Base-by-base conservation (phyloP, 1,140 invertebrate genomes). In the Drosophila ananassae region DNA sequence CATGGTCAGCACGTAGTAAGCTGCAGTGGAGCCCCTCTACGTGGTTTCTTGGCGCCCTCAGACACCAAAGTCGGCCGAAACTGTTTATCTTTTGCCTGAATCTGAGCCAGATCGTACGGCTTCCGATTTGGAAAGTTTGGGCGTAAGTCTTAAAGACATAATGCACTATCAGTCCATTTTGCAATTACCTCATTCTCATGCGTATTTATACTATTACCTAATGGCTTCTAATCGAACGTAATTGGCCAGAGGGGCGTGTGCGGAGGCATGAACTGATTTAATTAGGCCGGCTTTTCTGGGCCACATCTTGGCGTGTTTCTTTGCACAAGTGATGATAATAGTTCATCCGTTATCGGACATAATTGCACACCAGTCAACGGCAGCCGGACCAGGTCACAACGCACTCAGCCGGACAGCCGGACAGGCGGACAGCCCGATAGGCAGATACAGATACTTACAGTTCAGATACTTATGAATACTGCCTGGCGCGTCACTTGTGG, bases 261-360 rank as follows among this genome's bases (percentile, higher is more conserved):
- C 64, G 9, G 21, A 32, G 39, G 34, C 39, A 48, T 39, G 32
- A 13, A 50, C 51, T 48, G 25, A 69, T 69, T 69, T 68, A 71
- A 71, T 69, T 57, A 50, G 34, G 54, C 25, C 21, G 24, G 50
- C 24, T 67, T 30, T 48, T 69, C 32, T 69, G 44, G 64, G 41
- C 64, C 67, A 48, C 44, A 69, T 48, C 63, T 69, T 13, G 32
- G n/a, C 30, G 48, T 47, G 39, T 34, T 68, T 69, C 63, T 68
- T 56, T 56, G 50, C 56, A 17, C n/a, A 28, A 13, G 32, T 37
- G 30, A 39, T 30, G 25, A 57, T 69, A 57, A 69, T 59, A 72
- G 71, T 24, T 28, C 24, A 22, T 21, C 68, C 66, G 68, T 60
- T 73, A 59, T 57, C 64, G 21, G 52, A n/a, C 51, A 50, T 69